Evolutionary conservation across 2,797 vertebrate genomes (phyloP), one percentile per base, ranked within the genome.

Genomic region (Margarornis squamiger): DNA sequence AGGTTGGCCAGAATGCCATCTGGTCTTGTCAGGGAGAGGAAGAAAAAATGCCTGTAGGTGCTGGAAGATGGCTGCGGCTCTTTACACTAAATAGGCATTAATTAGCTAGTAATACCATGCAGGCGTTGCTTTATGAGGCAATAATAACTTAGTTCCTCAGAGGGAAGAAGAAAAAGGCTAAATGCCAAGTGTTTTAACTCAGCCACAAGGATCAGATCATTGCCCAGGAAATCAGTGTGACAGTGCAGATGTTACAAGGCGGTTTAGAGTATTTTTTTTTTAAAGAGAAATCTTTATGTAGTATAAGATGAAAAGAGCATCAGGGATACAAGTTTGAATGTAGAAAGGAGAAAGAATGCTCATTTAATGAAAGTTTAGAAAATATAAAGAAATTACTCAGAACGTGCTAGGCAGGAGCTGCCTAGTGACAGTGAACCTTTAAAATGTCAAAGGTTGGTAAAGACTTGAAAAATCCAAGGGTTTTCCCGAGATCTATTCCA

Each of bases 51-150:
- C 82, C 73, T 81, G 34, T 65, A 62, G 92, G 66, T 63, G 17
- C 51, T 93, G 76, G 55, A 91, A 90, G 75, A 39, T 80, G 34
- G 29, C 51, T 87, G 66, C 68, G 83, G 59, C 26, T 48, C 62
- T 91, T 80, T 90, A 34, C 51, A 46, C 48, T 93, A 91, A 96
- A 48, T 66, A 88, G 92, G 72, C 73, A 67, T 95, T 88, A 96
- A 86, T 86, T 91, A 88, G 84, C 68, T 77, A 51, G 61, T 74
- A 81, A 66, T 88, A 68, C 26, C 66, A 86, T 27, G n/a, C 62
- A 93, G 75, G 13, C 68, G 45, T 39, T 68, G 66, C 66, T 93
- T 81, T 94, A 78, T 72, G 88, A 73, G 62, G 68, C 86, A 81
- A 10, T 90, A 66, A 93, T 73, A 88, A 51, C 18, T 9, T 39